Evolutionary conservation across 2,888 invertebrate genomes (phyloP).

Genomic region (Zygothrica quintamaculata): DNA sequence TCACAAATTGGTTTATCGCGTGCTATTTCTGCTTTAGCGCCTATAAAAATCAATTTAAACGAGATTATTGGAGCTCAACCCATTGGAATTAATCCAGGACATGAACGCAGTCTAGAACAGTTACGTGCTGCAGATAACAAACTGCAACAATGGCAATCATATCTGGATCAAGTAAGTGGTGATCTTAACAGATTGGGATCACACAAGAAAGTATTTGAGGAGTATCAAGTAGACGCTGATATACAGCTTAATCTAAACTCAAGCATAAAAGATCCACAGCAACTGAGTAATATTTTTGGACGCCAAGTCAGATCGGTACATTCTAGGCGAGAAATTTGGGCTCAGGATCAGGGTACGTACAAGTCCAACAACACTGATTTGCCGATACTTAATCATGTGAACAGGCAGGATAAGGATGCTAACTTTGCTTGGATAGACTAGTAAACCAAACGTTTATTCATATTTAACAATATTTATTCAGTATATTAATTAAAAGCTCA

Average conservation of each 20-base stretch:
- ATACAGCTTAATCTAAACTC: conserved; percentile 55
- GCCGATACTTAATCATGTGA: conserved; percentile 52
- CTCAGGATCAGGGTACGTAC: conserved; percentile 62
- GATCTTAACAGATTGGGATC: conserved; percentile 25
- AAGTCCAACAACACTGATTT: conserved; percentile 76
- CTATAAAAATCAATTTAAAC: conserved; percentile 86
- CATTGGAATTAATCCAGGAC: conserved; percentile 89
- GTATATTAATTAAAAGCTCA: no score
- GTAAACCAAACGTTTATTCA: conserved; percentile 6
- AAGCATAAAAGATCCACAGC: conserved; percentile 46
- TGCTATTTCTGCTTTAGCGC: conserved; percentile 90
- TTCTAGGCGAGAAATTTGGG: conserved; percentile 46
- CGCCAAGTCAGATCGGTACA: conserved; percentile 68
- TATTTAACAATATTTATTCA: no score
- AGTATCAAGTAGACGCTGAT: conserved; percentile 49
- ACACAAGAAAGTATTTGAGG: conserved; percentile 29
- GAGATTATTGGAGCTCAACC: conserved; percentile 82
- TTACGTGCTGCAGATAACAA: conserved; percentile 83
- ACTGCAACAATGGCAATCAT: conserved; percentile 82
- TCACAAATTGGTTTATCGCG: conserved; percentile 88
- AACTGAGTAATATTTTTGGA: conserved; percentile 66
- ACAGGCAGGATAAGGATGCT: conserved; percentile 72
- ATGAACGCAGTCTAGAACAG: conserved; percentile 82
- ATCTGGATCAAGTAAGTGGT: conserved; percentile 79
- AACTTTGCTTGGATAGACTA: conserved; percentile 83